These are phyloP conservation scores for Pseudeuparius sepicola DNA, from an alignment of 2,888 invertebrate species.

Conservation along the genomic window DNA sequence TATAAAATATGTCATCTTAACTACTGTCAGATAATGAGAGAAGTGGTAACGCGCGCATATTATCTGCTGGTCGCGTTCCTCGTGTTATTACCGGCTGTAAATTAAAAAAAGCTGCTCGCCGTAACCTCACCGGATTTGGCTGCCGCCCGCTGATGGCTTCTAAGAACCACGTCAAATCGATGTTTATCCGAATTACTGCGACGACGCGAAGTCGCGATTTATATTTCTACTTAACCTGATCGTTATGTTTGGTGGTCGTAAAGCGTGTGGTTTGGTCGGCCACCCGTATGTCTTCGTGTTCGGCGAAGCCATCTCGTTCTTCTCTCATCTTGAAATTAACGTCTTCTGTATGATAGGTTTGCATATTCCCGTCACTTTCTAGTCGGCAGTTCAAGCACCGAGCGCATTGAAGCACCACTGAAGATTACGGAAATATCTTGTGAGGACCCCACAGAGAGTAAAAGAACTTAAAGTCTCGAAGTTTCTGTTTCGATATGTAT, in stretches of 20 bases:
- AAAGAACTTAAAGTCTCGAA: too few species aligned
- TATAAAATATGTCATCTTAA: slow-evolving; percentile 20
- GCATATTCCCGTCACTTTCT: too few species aligned
- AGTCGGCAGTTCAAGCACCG: too few species aligned
- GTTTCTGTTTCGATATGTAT: too few species aligned
- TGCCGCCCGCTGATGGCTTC: slow-evolving; percentile 19
- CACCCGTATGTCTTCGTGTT: slow-evolving; percentile 21
- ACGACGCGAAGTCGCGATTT: slow-evolving; percentile 21
- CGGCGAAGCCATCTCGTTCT: slow-evolving; percentile 21
- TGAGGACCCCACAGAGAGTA: too few species aligned
- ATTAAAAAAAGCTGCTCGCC: slow-evolving; percentile 20
- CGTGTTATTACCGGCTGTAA: slow-evolving; percentile 19
- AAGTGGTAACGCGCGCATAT: slow-evolving; percentile 13
- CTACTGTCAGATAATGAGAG: slow-evolving; percentile 19
- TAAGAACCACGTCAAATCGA: slow-evolving; percentile 24
- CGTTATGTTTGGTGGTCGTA: slow-evolving; percentile 21
- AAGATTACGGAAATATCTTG: too few species aligned
- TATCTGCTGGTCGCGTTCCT: slow-evolving; percentile 16
- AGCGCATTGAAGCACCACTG: too few species aligned
- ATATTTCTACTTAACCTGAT: slow-evolving; percentile 20
- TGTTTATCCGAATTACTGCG: slow-evolving; percentile 21
- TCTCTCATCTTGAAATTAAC: too few species aligned
- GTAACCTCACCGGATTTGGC: slow-evolving; percentile 13
- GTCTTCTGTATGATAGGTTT: too few species aligned
- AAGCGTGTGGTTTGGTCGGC: slow-evolving; percentile 20